These are phyloP conservation scores for Battus philenor DNA, from an alignment of 1,140 invertebrate species.

Conservation along the genomic window DNA sequence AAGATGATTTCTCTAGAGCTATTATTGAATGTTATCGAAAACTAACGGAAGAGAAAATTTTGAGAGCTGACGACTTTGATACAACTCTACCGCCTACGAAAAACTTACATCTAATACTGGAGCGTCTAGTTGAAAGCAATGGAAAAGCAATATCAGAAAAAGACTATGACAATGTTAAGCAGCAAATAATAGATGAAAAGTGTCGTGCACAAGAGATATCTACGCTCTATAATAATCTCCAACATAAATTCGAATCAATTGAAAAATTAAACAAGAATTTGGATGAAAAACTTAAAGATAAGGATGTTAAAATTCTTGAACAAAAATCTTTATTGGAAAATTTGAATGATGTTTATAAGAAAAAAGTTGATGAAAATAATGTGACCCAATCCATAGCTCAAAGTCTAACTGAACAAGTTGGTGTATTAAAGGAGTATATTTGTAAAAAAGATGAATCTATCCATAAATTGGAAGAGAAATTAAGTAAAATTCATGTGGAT, in stretches of 20 bases:
- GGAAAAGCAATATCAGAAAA: slow-evolving; percentile 10
- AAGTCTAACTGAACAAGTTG: slow-evolving; percentile 38
- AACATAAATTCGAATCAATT: slow-evolving; percentile 24
- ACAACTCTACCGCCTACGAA: slow-evolving; percentile 22
- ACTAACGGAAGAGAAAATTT: slow-evolving; percentile 32
- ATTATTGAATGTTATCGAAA: slow-evolving; percentile 32
- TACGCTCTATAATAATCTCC: too few relatives aligned
- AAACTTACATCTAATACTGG: slow-evolving; percentile 34
- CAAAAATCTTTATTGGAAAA: slow-evolving; percentile 30
- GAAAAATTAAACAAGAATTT: slow-evolving; percentile 25
- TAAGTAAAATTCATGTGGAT: slow-evolving; percentile 33
- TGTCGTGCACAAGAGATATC: too few relatives aligned
- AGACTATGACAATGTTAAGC: slow-evolving; percentile 21
- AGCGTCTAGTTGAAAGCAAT: slow-evolving; percentile 25
- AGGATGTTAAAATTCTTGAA: slow-evolving; percentile 27
- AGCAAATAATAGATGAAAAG: slow-evolving; percentile 35
- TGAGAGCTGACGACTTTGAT: slow-evolving; percentile 32
- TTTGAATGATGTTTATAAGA: slow-evolving; percentile 37
- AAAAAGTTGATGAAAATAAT: slow-evolving; percentile 41
- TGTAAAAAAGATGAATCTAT: slow-evolving; percentile 16
- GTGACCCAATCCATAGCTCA: slow-evolving; percentile 27
- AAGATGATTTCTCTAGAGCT: slow-evolving; percentile 34
- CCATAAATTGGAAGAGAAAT: slow-evolving; percentile 20
- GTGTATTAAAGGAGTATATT: slow-evolving; percentile 32
- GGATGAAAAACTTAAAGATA: slow-evolving; percentile 23